Percentiles rank a stretch among this genome's conserved stretches.
phyloP scores from a whole-genome alignment of 2,113 vertebrate genomes.

The Nothocercus julius region DNA sequence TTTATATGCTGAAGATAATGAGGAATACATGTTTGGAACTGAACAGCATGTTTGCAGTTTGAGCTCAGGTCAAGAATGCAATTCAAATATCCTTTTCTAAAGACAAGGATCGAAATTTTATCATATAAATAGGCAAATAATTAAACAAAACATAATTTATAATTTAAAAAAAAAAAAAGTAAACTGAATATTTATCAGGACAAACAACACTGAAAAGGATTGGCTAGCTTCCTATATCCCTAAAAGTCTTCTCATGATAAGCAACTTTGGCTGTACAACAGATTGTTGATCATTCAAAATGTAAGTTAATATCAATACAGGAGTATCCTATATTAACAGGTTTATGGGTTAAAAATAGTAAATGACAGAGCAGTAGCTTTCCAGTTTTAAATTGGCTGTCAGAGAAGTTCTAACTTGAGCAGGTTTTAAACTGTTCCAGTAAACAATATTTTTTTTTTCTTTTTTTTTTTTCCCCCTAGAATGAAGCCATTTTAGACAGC shows the following conservation, averaged over 20 bases:
- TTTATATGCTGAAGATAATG: neutral
- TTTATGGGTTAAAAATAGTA: neutral
- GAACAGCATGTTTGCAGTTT: neutral
- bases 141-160: neutral
- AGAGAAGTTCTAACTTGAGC: neutral
- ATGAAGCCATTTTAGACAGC: neutral
- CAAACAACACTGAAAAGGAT: neutral
- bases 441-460: neutral
- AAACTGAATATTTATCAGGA: neutral
- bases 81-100: neutral
- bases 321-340: neutral
- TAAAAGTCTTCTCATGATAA: neutral
- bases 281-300: neutral
- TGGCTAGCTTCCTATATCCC: neutral
- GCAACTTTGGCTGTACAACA: neutral
- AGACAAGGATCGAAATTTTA: neutral
- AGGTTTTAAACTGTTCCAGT: neutral
- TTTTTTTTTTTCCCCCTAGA: no score
- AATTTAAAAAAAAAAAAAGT: neutral
- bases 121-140: neutral
- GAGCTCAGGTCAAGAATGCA: neutral
- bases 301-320: neutral
- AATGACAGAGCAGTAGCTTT: neutral
- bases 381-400: neutral
- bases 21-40: rapidly evolving